These are phyloP conservation scores for Megalopta genalis DNA, from an alignment of 1,140 invertebrate genomes.

Conservation along the genomic window DNA sequence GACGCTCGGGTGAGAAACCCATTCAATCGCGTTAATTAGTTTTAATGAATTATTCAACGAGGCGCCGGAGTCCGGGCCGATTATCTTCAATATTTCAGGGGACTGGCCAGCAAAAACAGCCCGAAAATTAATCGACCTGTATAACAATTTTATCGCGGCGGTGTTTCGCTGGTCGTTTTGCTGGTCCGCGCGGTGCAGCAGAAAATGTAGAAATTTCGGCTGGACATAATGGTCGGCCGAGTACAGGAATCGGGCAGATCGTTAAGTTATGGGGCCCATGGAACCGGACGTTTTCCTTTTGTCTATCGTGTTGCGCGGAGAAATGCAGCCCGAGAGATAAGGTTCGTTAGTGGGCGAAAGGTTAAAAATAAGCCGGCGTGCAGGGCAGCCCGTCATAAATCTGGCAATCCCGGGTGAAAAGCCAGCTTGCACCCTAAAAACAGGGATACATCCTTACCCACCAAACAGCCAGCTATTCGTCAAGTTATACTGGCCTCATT, in stretches of 20 bases:
- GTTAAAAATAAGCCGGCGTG: constrained; percentile 77
- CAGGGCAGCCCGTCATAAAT: constrained; percentile 66
- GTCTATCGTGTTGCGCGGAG: constrained; percentile 64
- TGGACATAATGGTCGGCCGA: constrained; percentile 52
- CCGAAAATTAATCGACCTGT: constrained; percentile 37
- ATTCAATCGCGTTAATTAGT: neutral
- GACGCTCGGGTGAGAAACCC: neutral
- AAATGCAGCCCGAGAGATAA: constrained; percentile 74
- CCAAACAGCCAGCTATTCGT: neutral
- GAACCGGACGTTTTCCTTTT: constrained; percentile 62
- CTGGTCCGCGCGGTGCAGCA: constrained; percentile 26
- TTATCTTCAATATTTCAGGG: constrained; percentile 20
- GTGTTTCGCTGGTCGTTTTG: constrained; percentile 22
- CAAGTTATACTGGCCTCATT: neutral
- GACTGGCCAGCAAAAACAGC: neutral
- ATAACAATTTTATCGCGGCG: constrained; percentile 40
- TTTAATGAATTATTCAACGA: constrained; percentile 15
- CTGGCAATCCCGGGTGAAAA: constrained; percentile 66
- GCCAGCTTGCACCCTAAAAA: constrained; percentile 62
- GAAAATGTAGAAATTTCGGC: constrained; percentile 61
- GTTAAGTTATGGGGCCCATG: constrained; percentile 61
- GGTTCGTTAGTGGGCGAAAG: constrained; percentile 79
- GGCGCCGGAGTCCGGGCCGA: neutral
- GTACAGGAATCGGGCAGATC: constrained; percentile 55
- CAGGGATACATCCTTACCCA: constrained; percentile 52